These are phyloP conservation scores for Chrysopa pallens DNA, from an alignment of 1,140 invertebrate species.

Conservation along the genomic window DNA sequence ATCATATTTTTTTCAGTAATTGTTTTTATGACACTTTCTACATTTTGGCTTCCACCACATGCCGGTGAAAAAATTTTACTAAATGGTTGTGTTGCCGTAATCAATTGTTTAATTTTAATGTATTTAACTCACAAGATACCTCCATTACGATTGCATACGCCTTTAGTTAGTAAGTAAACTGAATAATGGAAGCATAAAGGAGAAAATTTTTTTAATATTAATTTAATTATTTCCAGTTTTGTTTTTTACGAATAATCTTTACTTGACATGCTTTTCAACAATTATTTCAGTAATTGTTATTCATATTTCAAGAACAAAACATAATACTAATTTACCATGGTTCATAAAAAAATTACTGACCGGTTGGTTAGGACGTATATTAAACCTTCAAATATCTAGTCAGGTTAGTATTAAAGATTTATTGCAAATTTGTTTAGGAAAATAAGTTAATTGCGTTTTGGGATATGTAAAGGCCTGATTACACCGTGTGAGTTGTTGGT, in stretches of 20 bases:
- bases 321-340: conserved; percentile 31
- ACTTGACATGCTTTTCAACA: conserved; percentile 37
- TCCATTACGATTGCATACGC: conserved; percentile 35
- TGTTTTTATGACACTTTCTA: conserved; percentile 35
- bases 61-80: conserved; percentile 43
- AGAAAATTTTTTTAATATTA: not conserved
- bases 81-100: conserved; percentile 33
- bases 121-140: conserved; percentile 43
- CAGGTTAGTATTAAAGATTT: too few relatives aligned
- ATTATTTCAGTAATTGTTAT: conserved; percentile 42
- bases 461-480: too few relatives aligned
- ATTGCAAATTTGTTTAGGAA: too few relatives aligned
- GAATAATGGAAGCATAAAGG: too few relatives aligned
- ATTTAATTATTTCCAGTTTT: conserved; percentile 16
- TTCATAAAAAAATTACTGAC: conserved; percentile 31
- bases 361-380: conserved; percentile 27
- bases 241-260: conserved; percentile 34
- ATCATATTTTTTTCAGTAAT: conserved; percentile 28
- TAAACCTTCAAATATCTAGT: conserved; percentile 20
- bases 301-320: conserved; percentile 22
- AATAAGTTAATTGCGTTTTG: too few relatives aligned
- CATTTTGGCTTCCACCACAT: conserved; percentile 45
- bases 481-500: too few relatives aligned
- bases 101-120: conserved; percentile 38
- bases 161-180: conserved; percentile 35